phyloP scores from a whole-genome alignment of 2,113 vertebrate species.

The Notarius lentiginosus region DNA sequence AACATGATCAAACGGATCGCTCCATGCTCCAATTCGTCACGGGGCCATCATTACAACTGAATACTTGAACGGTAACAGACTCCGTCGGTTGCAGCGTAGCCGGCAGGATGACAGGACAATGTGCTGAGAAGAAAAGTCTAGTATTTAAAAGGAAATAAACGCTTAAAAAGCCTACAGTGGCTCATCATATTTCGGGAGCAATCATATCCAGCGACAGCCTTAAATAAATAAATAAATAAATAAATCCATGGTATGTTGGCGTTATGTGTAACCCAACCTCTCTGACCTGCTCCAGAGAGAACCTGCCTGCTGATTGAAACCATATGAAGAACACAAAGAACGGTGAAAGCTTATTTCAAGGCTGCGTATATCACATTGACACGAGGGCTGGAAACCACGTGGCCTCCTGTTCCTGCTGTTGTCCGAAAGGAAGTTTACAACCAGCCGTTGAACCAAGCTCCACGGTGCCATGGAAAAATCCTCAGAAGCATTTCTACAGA shows the following conservation, averaged over 20 bases:
- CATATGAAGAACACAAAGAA: slow-evolving; percentile 47
- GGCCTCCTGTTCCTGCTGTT: slow-evolving; percentile 29
- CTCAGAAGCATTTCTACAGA: neutral
- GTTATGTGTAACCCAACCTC: slow-evolving; percentile 42
- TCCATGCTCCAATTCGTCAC: slow-evolving; percentile 40
- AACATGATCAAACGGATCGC: slow-evolving; percentile 39
- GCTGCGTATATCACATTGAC: slow-evolving; percentile 23
- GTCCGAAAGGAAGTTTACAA: slow-evolving; percentile 37
- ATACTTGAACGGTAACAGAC: slow-evolving; percentile 30
- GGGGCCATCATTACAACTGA: slow-evolving; percentile 33
- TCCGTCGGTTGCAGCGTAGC: slow-evolving; percentile 27
- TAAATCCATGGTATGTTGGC: neutral
- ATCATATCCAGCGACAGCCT: slow-evolving; percentile 1
- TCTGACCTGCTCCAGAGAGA: slow-evolving; percentile 38
- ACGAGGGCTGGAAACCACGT: slow-evolving; percentile 46
- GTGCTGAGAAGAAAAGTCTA: neutral
- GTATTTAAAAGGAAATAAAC: neutral
- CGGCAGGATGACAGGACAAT: slow-evolving; percentile 6
- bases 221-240: neutral
- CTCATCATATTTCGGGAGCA: slow-evolving; percentile 1
- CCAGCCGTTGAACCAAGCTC: slow-evolving; percentile 16
- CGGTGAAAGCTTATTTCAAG: slow-evolving; percentile 40
- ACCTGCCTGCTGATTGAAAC: slow-evolving; percentile 54
- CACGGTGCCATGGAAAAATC: neutral
- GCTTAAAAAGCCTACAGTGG: neutral